Evolutionary conservation across 2,888 invertebrate species (phyloP), one percentile per base, ranked within the genome.

Genomic region (Gnatocerus cornutus): DNA sequence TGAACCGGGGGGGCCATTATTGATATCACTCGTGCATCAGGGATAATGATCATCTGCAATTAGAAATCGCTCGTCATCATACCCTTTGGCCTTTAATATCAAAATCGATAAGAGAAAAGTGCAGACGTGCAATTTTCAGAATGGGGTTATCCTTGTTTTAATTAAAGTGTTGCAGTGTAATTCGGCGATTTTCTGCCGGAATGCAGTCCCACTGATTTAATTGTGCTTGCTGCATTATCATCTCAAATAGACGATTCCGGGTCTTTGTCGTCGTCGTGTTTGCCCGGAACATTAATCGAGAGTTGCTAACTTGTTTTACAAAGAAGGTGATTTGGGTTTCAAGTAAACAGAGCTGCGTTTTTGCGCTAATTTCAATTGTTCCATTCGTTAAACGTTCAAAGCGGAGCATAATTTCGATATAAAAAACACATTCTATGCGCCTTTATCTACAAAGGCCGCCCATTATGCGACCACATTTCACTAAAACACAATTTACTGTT

Each of bases 31-130:
- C 77, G 78, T 77, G 78, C 77, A 78, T 76, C 77, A 75, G 72
- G 71, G 77, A 78, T 79, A 80, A 78, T 79, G 77, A 80, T 79
- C 78, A 76, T 72, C 76, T 74, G 78, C 78, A 79, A 79, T 79
- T 78, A 79, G 74, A 70, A 72, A 71, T 67, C 55, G 61, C 27
- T 41, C 41, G 37, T 46, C 55, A 12, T 52, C 56, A 39, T 16
- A 8, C 58, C 50, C 58, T 59, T 58, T 48, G 16, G 37, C 33
- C 56, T 37, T 21, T 41, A 39, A 39, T 16, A 27, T 13, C 8
- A n/a, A 12, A 39, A 59, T 59, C 46, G 30, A 59, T 14, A 8
- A n/a, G 56, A 12, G 21, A 29, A 29, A 59, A 59, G 45, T 59
- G 59, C 59, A 46, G 27, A 46, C 29, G 14, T 59, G 59, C 59